Evolutionary conservation across 1,140 invertebrate genomes (phyloP).

Genomic region (Drosophila mojavensis): DNA sequence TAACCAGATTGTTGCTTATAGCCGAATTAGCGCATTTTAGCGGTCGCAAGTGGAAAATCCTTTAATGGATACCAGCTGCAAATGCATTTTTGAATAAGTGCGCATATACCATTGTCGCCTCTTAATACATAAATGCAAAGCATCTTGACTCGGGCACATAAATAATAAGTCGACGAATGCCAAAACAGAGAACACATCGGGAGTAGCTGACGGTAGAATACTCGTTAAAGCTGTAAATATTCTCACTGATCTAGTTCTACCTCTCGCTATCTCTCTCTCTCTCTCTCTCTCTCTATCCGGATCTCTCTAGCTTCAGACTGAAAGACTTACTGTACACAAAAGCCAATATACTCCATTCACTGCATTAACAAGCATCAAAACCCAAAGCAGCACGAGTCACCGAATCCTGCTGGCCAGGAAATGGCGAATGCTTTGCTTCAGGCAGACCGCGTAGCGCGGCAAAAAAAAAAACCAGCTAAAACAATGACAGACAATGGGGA

Average conservation of each 20-base stretch:
- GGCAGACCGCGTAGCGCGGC: neutral
- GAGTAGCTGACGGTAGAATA: too few species aligned
- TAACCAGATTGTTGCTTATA: constrained; percentile 74
- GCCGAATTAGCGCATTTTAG: constrained; percentile 63
- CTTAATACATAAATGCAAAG: constrained; percentile 26
- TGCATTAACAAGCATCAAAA: too few species aligned
- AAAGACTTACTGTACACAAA: too few species aligned
- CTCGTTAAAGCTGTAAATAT: too few species aligned
- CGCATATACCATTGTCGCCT: constrained; percentile 5
- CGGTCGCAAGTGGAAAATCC: constrained; percentile 45
- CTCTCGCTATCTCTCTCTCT: neutral
- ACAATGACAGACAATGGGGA: constrained; percentile 53
- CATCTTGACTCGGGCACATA: constrained; percentile 43
- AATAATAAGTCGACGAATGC: constrained; percentile 76
- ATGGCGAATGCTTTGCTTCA: constrained; percentile 26
- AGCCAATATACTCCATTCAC: too few species aligned
- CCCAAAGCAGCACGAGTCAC: too few species aligned
- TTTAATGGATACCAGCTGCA: constrained; percentile 27
- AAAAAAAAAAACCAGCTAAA: constrained; percentile 41
- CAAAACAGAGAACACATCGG: constrained; percentile 20
- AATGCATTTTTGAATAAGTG: neutral
- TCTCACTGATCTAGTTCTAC: neutral
- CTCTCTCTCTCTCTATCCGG: too few species aligned
- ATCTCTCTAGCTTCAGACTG: too few species aligned
- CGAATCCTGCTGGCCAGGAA: constrained; percentile 13